Evolutionary conservation across 2,797 vertebrate species (phyloP).

Genomic region (Xenops minutus): DNA sequence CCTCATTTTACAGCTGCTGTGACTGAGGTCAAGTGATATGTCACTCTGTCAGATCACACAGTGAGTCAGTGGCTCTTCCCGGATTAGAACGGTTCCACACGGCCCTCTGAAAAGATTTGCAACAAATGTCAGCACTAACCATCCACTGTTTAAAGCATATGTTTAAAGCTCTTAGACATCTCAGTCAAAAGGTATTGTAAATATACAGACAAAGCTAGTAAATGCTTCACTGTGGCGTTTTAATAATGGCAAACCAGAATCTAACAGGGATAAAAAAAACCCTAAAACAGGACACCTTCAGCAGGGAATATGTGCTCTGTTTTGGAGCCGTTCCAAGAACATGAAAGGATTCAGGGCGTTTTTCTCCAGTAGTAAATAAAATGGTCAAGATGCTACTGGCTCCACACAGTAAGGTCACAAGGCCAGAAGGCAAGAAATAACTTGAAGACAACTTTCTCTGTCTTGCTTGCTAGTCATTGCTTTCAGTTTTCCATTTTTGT

Average conservation of each 20-base stretch:
- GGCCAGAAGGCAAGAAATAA: background rate
- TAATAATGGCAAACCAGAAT: background rate
- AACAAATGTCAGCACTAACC: slow-evolving; percentile 62
- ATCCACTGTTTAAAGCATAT: slow-evolving; percentile 57
- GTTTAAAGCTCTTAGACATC: slow-evolving; percentile 64
- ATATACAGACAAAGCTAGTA: slow-evolving; percentile 58
- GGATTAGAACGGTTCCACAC: slow-evolving; percentile 63
- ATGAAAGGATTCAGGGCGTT: background rate
- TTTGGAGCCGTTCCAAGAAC: background rate
- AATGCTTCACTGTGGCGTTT: slow-evolving; percentile 14
- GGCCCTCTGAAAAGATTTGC: slow-evolving; percentile 64
- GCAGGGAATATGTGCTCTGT: background rate
- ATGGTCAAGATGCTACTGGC: background rate
- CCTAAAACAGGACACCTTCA: background rate
- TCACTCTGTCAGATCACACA: slow-evolving; percentile 73
- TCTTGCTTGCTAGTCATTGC: background rate
- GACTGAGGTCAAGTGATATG: slow-evolving; percentile 71
- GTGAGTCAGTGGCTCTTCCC: slow-evolving; percentile 64
- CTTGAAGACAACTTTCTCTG: background rate
- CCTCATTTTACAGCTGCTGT: slow-evolving; percentile 48
- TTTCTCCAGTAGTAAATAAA: background rate
- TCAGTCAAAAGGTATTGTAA: slow-evolving; percentile 72
- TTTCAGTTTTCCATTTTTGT: background rate
- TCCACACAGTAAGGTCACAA: background rate
- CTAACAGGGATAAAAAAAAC: background rate